Percentiles rank a stretch among this genome's conserved stretches.
Conservation (phyloP, 2,113 vertebrate genomes). For the Alligator sinensis region DNA sequence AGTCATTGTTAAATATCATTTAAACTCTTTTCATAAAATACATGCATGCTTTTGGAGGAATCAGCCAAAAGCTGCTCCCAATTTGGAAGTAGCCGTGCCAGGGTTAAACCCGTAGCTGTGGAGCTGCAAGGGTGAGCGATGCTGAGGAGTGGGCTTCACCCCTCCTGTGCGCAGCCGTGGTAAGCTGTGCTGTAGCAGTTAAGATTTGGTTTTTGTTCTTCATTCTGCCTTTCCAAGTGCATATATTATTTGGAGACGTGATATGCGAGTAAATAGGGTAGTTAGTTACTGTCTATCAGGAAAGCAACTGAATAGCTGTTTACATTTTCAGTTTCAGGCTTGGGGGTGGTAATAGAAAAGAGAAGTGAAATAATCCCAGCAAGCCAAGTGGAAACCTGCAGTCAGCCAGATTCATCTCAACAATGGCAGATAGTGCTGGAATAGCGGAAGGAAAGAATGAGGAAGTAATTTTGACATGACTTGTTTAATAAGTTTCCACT, state of each 20-base stretch:
- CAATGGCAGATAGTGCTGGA: neutral
- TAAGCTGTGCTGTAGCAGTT: too few species aligned
- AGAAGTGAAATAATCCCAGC: neutral
- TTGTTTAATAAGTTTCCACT: neutral
- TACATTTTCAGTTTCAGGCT: constrained; percentile 1
- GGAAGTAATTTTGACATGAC: neutral
- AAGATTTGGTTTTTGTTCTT: neutral
- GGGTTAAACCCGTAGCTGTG: too few species aligned
- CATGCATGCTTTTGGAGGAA: too few species aligned
- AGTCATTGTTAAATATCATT: neutral
- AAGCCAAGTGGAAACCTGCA: neutral
- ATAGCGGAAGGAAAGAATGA: neutral
- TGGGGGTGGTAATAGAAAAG: neutral
- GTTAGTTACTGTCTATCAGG: constrained; percentile 13
- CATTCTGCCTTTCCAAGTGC: neutral
- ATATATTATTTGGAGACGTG: neutral
- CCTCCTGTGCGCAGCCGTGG: too few species aligned
- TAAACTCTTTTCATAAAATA: neutral
- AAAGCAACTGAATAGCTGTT: neutral
- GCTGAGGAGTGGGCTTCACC: too few species aligned
- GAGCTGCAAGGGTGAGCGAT: too few species aligned
- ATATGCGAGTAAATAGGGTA: neutral
- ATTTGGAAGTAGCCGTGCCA: too few species aligned
- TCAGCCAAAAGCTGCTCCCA: too few species aligned
- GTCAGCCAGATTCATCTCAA: neutral